These are phyloP conservation scores for Agrilus planipennis DNA, from an alignment of 1,140 invertebrate genomes.

Conservation along the genomic window DNA sequence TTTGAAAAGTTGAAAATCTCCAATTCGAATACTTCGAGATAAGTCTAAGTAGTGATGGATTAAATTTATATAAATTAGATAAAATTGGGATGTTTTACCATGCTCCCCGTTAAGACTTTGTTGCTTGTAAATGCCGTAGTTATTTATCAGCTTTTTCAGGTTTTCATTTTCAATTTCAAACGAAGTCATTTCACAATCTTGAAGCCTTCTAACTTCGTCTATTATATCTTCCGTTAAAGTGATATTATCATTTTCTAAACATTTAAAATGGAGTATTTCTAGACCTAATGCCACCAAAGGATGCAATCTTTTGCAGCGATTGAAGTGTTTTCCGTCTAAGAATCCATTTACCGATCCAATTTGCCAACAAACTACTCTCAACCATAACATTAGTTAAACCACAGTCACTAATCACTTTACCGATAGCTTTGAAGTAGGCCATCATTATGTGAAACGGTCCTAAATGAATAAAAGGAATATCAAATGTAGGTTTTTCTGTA, in stretches of 20 bases:
- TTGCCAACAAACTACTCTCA: too few relatives aligned
- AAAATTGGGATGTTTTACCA: conserved; percentile 12
- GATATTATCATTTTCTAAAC: conserved; percentile 14
- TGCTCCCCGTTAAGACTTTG: conserved; percentile 13
- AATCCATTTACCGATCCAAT: conserved; percentile 24
- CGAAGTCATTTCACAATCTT: conserved; percentile 7
- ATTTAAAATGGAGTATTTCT: conserved; percentile 18
- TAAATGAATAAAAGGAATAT: too few relatives aligned
- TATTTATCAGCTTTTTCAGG: conserved; percentile 12
- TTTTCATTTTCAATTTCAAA: conserved; percentile 12
- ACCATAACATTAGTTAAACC: too few relatives aligned
- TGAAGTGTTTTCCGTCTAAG: conserved; percentile 25
- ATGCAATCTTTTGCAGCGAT: conserved; percentile 26
- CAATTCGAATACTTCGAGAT: background rate
- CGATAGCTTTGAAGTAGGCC: too few relatives aligned
- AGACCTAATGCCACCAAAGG: conserved; percentile 19
- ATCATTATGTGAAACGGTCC: too few relatives aligned
- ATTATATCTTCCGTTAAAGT: conserved; percentile 12
- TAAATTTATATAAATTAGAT: conserved; percentile 1
- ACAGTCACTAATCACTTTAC: too few relatives aligned
- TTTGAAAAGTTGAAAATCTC: conserved; percentile 1
- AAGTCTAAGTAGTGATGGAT: background rate
- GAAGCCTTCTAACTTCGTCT: too few relatives aligned
- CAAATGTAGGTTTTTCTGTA: too few relatives aligned
- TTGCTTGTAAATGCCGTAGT: conserved; percentile 14